A percentile compares a stretch with the other conserved stretches of the same genome.
Conservation (phyloP, 2,113 vertebrate species). For the Chlorodrepanis virens region DNA sequence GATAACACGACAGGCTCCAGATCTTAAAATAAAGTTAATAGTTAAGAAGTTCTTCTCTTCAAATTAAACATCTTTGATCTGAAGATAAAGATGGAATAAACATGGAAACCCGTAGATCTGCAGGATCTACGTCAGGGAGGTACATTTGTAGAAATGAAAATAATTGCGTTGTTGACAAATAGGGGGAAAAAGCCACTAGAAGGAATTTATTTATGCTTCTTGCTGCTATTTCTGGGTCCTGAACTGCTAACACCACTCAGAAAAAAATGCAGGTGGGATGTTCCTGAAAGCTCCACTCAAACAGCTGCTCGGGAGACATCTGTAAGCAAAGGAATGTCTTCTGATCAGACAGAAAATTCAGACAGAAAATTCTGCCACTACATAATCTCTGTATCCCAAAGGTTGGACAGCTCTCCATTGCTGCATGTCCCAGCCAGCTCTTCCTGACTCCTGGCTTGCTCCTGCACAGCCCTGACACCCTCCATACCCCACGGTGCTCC, state of each 20-base stretch:
- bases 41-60: neutral
- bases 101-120: neutral
- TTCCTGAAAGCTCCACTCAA: neutral
- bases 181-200: neutral
- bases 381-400: neutral
- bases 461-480: neutral
- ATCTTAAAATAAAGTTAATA: neutral
- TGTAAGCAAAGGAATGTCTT: neutral
- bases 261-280: neutral
- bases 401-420: neutral
- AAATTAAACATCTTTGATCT: neutral
- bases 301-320: neutral
- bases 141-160: neutral
- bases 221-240: neutral
- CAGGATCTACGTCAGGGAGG: neutral
- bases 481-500: neutral
- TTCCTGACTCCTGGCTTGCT: neutral
- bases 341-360: neutral
- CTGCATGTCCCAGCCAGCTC: neutral
- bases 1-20: neutral
- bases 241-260: neutral
- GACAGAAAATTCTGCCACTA: neutral
- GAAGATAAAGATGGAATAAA: neutral
- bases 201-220: neutral
- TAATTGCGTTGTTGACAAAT: neutral